Evolutionary conservation across 2,797 vertebrate species (phyloP), one percentile per base, ranked within the genome.

Genomic region (Cryptoprocta ferox): DNA sequence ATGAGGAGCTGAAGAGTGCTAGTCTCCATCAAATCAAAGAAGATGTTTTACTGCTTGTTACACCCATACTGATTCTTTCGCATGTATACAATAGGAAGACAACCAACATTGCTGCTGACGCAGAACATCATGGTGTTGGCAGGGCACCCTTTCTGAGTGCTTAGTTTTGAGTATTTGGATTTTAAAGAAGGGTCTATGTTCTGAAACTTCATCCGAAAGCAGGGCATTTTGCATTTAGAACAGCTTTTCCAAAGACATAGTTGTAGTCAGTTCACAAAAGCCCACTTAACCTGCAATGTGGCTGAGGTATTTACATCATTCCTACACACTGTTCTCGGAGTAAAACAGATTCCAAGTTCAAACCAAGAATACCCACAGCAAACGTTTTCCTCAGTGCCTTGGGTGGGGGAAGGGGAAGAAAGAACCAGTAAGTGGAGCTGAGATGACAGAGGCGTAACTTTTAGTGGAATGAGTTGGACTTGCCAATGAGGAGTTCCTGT

Each of bases 181-280:
- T 89, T 81, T 76, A 95, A 63, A 94, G 71, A 75, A 79, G 30
- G 50, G 73, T 59, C 68, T 95, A 63, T 82, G 42, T 82, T 96
- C 78, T 81, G 59, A 87, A 93, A 87, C 78, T 45, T 92, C 45
- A 84, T 61, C 82, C 30, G 16, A 95, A 97, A 94, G 66, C 73
- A 87, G 39, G 35, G 56, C 45, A 7, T 95, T 95, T 95, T 94
- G 83, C 84, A 95, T 89, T 92, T 71, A 90, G 92, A 94, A 61
- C 24, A 83, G 59, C 15, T 76, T 82, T 95, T 71, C 87, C 71
- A 92, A 94, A 95, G 90, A 95, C 73, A 86, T 66, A 66, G 89
- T n/a, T 85, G 73, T 76, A 92, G 71, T 50, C 39, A 71, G 56
- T 91, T 93, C 88, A 94, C 66, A 94, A 91, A 90, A 96, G 48